Base-by-base conservation (phyloP, 2,888 invertebrate genomes). In the Eupithecia subfuscata region DNA sequence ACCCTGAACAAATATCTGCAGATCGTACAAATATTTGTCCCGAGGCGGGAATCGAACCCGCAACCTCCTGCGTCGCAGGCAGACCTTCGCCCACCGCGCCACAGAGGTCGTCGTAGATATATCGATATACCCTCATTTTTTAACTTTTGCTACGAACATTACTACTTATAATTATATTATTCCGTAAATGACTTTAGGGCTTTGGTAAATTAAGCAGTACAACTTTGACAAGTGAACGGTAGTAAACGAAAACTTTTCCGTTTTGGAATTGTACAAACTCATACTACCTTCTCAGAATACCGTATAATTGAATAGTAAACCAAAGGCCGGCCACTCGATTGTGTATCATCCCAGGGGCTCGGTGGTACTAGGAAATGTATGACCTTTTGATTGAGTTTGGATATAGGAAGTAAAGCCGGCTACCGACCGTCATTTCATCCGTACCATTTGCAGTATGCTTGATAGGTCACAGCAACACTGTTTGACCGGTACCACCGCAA, bases 351-450 rank as follows among this genome's bases (percentile, higher is more conserved):
- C 3, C 64, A 64, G 30, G 34, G 18, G 64, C 11, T 3, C 9
- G 9, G 14, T 30, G 9, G 25, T 30, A 16, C 64, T 18, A 16
- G 34, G 64, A 64, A 64, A 64, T 64, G 64, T 64, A 34, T 64
- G 64, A 64, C 16, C 64, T 34, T 30, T 64, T 64, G 64, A 64
- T 64, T 64, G 34, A 34, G 64, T 64, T 64, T 34, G 18, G 34
- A 34, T 30, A 18, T 34, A 34, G 64, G 64, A 34, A 30, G 16
- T 34, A 64, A 30, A 34, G 64, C 34, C 6, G 16, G 8, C 34
- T 0, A 64, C 64, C 34, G 60, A 56, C 22, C 56, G 56, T 56
- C 22, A 56, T 22, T 56, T 56, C 11, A 22, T 9, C 56, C 56
- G 56, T 22, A 56, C 9, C 8, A 22, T 22, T 56, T 11, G 5